These are phyloP conservation scores for Nemopilema nomurai DNA, from an alignment of 30 jellyfish, hydroid and myxozoan species.

Conservation along the genomic window DNA sequence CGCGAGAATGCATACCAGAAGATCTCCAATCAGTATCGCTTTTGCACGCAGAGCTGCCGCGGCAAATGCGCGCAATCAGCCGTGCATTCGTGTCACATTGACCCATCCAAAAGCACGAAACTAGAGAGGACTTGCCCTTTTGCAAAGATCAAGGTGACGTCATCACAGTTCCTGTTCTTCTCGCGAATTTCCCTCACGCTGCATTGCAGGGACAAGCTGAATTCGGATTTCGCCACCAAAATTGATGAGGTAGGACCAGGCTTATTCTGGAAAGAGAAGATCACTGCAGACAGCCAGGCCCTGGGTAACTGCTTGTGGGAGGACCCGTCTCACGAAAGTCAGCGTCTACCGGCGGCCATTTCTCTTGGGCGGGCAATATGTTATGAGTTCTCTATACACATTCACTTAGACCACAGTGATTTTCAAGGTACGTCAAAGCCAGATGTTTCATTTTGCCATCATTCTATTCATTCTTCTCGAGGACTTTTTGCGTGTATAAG, in stretches of 20 bases:
- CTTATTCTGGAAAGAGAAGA: conserved; percentile 14
- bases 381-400: neutral
- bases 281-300: conserved; percentile 8
- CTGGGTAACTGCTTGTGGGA: conserved; percentile 18
- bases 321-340: neutral
- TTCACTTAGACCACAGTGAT: conserved; percentile 4
- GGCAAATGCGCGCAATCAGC: neutral
- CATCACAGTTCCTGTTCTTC: conserved; percentile 1
- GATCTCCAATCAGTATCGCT: neutral
- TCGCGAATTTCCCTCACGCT: neutral
- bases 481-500: no score
- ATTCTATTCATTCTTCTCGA: no score
- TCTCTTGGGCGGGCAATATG: conserved; percentile 36
- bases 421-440: conserved; percentile 1
- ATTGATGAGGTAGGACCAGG: neutral
- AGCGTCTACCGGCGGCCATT: conserved; percentile 17
- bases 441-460: no score
- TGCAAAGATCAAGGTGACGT: neutral
- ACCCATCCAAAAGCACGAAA: neutral
- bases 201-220: conserved; percentile 21
- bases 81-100: neutral
- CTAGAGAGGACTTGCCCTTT: conserved; percentile 27
- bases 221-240: conserved; percentile 1
- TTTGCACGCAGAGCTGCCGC: neutral
- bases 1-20: conserved; percentile 18